Evolutionary conservation across 2,888 invertebrate species (phyloP), one percentile per base, ranked within the genome.

Genomic region (Monochamus alternatus): DNA sequence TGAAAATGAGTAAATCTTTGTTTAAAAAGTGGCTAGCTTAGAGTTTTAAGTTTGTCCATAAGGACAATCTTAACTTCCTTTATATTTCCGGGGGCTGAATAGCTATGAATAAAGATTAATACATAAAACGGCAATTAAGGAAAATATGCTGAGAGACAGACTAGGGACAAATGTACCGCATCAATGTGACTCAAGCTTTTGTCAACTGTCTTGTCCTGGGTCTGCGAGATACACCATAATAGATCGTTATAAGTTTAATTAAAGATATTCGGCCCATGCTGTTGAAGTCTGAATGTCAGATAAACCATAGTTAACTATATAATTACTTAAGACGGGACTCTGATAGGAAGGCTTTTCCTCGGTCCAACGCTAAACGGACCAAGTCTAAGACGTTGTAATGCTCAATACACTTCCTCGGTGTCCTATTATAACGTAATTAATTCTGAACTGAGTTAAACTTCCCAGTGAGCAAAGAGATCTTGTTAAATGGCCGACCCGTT

Each of bases 171-270:
- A 44, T 68, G 58, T 43, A 38, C 60, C 31, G 60, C 60, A 51
- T 2, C 22, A 47, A 3, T 44, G 47, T 51, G 38, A 10, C 32
- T 60, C 43, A 8, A 14, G 59, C 55, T 62, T 43, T 55, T 72
- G 72, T 72, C 72, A 38, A 55, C 38, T 64, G 52, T 72, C 72
- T 64, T 14, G 51, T 47, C 52, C 52, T n/a, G 64, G 64, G 63
- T 72, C 63, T 72, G 43, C 52, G 38, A 62, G 63, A 72, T 68
- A 69, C 69, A 60, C 31, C 43, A 10, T 65, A 66, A 65, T 67
- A 74, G 67, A 74, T 64, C 64, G 38, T 66, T 73, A 73, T 65
- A 63, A 70, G 52, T 66, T 74, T 74, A 74, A 74, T 74, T 74
- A 70, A 70, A 70, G 74, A 70, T 47, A 60, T 60, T 70, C 58